These are phyloP conservation scores for Knipowitschia caucasica DNA, from an alignment of 2,797 vertebrate genomes.

Conservation along the genomic window DNA sequence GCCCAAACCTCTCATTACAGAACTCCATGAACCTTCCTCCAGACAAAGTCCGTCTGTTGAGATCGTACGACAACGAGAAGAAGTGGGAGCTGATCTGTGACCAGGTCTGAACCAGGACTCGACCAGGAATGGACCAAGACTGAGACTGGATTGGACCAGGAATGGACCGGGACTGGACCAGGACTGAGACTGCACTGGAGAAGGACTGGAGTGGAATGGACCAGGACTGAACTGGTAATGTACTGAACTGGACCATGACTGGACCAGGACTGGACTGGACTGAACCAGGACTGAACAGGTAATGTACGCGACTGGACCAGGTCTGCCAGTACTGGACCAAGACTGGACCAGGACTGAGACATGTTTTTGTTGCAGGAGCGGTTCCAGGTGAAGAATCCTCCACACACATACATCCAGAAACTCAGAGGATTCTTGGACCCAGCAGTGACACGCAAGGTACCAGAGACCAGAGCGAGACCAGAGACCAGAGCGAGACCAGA, in stretches of 20 bases:
- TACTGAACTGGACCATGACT: background rate
- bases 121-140: background rate
- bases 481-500: too few species aligned
- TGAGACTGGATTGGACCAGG: background rate
- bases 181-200: background rate
- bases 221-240: background rate
- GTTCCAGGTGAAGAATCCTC: slow-evolving; percentile 98
- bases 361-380: slow-evolving; percentile 80
- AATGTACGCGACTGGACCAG: background rate
- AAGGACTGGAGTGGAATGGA: too few species aligned
- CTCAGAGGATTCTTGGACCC: slow-evolving; percentile 93
- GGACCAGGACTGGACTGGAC: background rate
- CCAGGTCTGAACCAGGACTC: slow-evolving; percentile 77
- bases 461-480: too few species aligned
- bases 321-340: background rate
- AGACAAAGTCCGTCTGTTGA: slow-evolving; percentile 92
- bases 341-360: background rate
- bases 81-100: slow-evolving; percentile 99
- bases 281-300: background rate
- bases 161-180: background rate
- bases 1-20: slow-evolving; percentile 60
- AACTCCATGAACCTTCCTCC: slow-evolving; percentile 98
- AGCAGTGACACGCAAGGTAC: slow-evolving; percentile 95
- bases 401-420: slow-evolving; percentile 96
- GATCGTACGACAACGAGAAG: slow-evolving; percentile 97